Base-by-base conservation (phyloP, 2,888 invertebrate species). In the Notocelia uddmanniana region DNA sequence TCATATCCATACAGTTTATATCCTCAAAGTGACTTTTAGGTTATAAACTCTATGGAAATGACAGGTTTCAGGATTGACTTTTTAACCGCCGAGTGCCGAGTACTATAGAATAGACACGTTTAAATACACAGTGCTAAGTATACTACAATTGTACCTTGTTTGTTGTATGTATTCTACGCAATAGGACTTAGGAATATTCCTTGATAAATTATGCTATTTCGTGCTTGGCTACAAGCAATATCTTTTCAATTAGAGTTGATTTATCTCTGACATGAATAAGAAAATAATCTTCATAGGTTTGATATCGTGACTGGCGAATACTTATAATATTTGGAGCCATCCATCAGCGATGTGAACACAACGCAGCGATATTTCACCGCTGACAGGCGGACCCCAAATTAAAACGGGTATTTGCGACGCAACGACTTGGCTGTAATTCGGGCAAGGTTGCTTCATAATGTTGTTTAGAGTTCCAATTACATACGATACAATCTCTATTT, bases 201-300 rank as follows among this genome's bases (percentile, higher is more conserved):
- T 15, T 45, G 45, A 5, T 45, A 6, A 6, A 13, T n/a, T n/a
- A n/a, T n/a, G n/a, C n/a, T 45, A 45, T 45, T 45, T 13, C 45
- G 45, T 45, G n/a, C 45, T n/a, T n/a, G 45, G 45, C n/a, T 45
- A 9, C 26, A 26, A 26, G 26, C 26, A 55, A 55, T 55, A 26
- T 26, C 15, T 26, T 55, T 55, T 55, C 55, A 55, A 55, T 55
- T 55, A 55, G 55, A 26, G n/a, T 55, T 55, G 55, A 55, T 55
- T 37, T 59, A 37, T 37, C 58, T 19, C 37, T 41, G 58, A 59
- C 58, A 34, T 37, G 13, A 37, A 37, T 19, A 59, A 45, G 19
- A 13, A 19, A 23, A 21, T 23, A 37, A 31, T 59, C 21, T 59
- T 45, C 21, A 45, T 59, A 9, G 15, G 9, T n/a, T n/a, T 23